Percentiles rank a stretch among this genome's conserved stretches.
Evolutionary conservation across 2,797 vertebrate species (phyloP).

Genomic region (Micropoecilia bifurca): DNA sequence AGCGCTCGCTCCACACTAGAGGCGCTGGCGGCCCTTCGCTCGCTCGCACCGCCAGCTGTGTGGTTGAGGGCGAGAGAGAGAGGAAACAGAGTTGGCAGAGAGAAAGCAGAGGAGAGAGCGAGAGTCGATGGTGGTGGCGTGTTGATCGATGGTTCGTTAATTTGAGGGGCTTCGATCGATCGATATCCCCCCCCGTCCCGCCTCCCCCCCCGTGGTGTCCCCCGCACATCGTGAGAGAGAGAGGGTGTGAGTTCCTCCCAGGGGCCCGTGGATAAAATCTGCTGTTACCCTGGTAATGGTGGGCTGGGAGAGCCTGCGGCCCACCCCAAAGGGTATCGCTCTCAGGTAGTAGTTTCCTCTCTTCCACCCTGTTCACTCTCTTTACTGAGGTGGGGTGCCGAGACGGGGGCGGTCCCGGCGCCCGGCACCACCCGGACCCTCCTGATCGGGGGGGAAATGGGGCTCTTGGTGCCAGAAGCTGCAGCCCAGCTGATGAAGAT

Average conservation of each 20-base stretch:
- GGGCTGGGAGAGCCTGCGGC: slow-evolving; percentile 88
- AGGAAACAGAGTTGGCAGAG: slow-evolving; percentile 82
- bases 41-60: slow-evolving; percentile 73
- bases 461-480: slow-evolving; percentile 73
- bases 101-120: slow-evolving; percentile 80
- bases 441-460: slow-evolving; percentile 62
- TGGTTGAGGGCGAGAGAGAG: slow-evolving; percentile 79
- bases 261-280: slow-evolving; percentile 93
- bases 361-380: slow-evolving; percentile 92
- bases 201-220: slow-evolving; percentile 71
- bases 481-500: slow-evolving; percentile 73
- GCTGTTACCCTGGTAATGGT: slow-evolving; percentile 87
- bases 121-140: slow-evolving; percentile 80
- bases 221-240: slow-evolving; percentile 75
- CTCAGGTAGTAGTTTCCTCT: slow-evolving; percentile 90
- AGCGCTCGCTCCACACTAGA: slow-evolving; percentile 80
- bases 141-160: slow-evolving; percentile 86
- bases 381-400: slow-evolving; percentile 80
- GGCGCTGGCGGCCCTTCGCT: slow-evolving; percentile 76
- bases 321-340: slow-evolving; percentile 89
- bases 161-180: slow-evolving; percentile 83
- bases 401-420: slow-evolving; percentile 72
- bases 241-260: slow-evolving; percentile 78
- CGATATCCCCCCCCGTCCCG: slow-evolving; percentile 74
- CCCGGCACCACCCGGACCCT: slow-evolving; percentile 72